Base-by-base conservation (phyloP, 2,113 vertebrate genomes). In the Plecotus auritus region DNA sequence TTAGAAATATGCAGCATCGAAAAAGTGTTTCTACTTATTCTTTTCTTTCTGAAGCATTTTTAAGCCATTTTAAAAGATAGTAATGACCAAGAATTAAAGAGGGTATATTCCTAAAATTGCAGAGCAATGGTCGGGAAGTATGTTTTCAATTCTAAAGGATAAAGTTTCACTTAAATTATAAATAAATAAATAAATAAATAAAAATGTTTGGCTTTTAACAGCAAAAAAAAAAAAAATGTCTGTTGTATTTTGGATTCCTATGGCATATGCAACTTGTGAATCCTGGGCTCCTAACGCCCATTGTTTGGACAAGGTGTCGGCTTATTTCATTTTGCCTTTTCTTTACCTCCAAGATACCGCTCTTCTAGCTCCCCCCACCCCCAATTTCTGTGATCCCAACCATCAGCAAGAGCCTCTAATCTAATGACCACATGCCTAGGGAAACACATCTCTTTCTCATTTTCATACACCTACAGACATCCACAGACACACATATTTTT, bases 381-480 rank as follows among this genome's bases (percentile, higher is more conserved):
- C 12, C 17, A 17, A 18, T 76, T 69, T 76, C 73, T 70, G 5
- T 54, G 83, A 81, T 94, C 45, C 40, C 42, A 64, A 5, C 7
- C 40, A 69, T 45, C 59, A 89, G 47, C 16, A 85, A 37, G 32
- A 74, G 0, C 11, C 9, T 73, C 37, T 56, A 26, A 73, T 77
- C 42, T 69, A 82, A 22, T 16, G 70, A 40, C 4, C 10, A 61
- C 4, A 16, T 35, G n/a, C 59, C 59, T 59, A 5, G 35, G 18
- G 70, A 90, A 82, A 69, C 17, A 89, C 13, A 16, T 20, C 11
- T 40, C 72, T 92, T 64, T 59, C 56, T 70, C 35, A 10, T 69
- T 87, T 87, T 80, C 54, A 49, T 88, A 22, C 40, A 95, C 37
- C 47, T 56, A 70, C 45, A 88, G 45, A 76, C 49, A 35, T 37